Conservation (phyloP, 2,888 invertebrate species). For the Furcula furcula region DNA sequence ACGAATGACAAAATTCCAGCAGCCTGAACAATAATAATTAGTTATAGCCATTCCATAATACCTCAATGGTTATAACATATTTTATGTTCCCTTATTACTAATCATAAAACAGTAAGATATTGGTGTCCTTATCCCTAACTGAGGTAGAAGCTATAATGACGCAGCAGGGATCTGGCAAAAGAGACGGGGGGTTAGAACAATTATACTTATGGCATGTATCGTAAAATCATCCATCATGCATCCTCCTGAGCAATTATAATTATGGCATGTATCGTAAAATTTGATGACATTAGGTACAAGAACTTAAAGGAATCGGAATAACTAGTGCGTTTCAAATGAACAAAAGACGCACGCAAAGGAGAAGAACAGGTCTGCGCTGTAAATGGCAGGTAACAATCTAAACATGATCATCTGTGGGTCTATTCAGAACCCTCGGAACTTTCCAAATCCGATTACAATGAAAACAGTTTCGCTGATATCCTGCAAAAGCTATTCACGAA, state of each 20-base stretch:
- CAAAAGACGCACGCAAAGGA: too few species aligned
- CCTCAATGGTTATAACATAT: too few species aligned
- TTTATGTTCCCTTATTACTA: neutral
- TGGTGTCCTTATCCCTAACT: conserved; percentile 21
- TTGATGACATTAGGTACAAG: conserved; percentile 47
- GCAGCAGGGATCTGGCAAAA: conserved; percentile 38
- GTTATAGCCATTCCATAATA: too few species aligned
- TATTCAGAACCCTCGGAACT: too few species aligned
- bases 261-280: conserved; percentile 70
- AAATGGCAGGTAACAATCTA: too few species aligned
- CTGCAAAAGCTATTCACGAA: too few species aligned
- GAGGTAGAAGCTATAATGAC: conserved; percentile 47
- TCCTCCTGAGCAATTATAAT: conserved; percentile 69
- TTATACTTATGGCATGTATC: conserved; percentile 71
- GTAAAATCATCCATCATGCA: too few species aligned
- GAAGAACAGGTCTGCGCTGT: too few species aligned
- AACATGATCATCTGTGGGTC: too few species aligned
- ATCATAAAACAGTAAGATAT: conserved; percentile 1
- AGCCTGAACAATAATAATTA: neutral
- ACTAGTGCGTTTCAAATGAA: too few species aligned
- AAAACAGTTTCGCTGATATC: too few species aligned
- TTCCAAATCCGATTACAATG: too few species aligned
- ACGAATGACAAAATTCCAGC: neutral
- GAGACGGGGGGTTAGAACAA: conserved; percentile 47
- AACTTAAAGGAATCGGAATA: conserved; percentile 34